phyloP scores from a whole-genome alignment of 2,113 vertebrate species.

The Spizaetus ornatus region DNA sequence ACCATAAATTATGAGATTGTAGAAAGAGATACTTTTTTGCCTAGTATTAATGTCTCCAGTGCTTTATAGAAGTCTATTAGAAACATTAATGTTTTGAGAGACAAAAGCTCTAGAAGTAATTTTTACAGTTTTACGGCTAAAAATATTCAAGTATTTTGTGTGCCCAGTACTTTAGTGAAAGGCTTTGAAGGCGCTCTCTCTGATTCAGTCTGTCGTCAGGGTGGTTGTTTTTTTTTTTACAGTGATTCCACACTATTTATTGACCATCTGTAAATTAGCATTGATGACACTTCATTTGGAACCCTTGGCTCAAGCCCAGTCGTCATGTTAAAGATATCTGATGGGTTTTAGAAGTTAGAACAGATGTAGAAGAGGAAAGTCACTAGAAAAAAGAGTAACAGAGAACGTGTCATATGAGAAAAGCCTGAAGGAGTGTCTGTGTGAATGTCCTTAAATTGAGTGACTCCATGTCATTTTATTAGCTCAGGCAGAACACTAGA shows the following conservation, averaged over 20 bases:
- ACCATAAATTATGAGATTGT: not conserved
- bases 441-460: not conserved
- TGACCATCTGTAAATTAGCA: not conserved
- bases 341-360: not conserved
- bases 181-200: not conserved
- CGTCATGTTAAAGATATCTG: not conserved
- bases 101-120: not conserved
- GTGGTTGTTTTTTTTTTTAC: too few relatives aligned
- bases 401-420: not conserved
- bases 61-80: not conserved
- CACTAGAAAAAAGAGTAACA: not conserved
- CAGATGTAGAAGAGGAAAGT: not conserved
- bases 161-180: not conserved
- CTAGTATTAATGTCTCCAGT: not conserved
- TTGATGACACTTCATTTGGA: not conserved
- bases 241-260: not conserved
- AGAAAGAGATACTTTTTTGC: not conserved
- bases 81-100: not conserved
- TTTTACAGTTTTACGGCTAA: not conserved
- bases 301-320: not conserved
- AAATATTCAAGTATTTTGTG: not conserved
- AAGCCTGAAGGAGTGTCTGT: not conserved
- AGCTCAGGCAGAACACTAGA: not conserved
- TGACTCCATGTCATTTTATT: not conserved
- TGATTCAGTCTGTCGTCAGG: not conserved